Evolutionary conservation across 2,888 invertebrate genomes (phyloP), one percentile per base, ranked within the genome.

Genomic region (Watsonalla binaria): DNA sequence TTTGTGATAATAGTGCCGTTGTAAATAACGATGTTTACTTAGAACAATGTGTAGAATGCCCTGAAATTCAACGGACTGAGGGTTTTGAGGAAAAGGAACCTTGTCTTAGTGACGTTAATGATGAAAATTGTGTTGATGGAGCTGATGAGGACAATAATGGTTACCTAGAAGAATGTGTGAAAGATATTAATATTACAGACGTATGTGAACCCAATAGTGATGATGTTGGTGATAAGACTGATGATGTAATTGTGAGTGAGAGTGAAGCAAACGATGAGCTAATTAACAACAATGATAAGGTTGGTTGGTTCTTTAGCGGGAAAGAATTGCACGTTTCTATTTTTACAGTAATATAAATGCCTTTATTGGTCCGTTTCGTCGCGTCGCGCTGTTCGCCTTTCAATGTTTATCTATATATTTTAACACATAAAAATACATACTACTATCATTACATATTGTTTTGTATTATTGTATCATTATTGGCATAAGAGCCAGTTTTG

Each of bases 21-120:
- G 42, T 42, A 11, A 42, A 42, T 11, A 11, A 8, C 11, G 42
- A 8, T 42, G 42, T 42, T 42, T 42, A 42, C 11, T 42, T 11
- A 11, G 42, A 42, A 42, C 42, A 42, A 2, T 42, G 42, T 42
- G 42, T 37, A 37, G 37, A 42, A 42, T 42, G 11, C 42, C 42
- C 42, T 42, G 42, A 42, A 8, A 42, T 42, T 42, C 5, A 58
- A 13, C 45, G 51, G 51, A 74, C 61, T 69, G 87, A 88, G 87
- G 76, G 70, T 59, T 82, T 80, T 50, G 84, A 82, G 42, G 78
- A 80, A 74, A 74, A 71, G 47, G 61, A 68, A 55, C 68, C 70
- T 35, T 76, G 74, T 66, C 64, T 76, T 45, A 56, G 57, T n/a
- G 53, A 55, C 0, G 54, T 58, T 62, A 61, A 62, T 46, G 57